Base-by-base conservation (phyloP, 2,113 vertebrate genomes). In the Peromyscus californicus region DNA sequence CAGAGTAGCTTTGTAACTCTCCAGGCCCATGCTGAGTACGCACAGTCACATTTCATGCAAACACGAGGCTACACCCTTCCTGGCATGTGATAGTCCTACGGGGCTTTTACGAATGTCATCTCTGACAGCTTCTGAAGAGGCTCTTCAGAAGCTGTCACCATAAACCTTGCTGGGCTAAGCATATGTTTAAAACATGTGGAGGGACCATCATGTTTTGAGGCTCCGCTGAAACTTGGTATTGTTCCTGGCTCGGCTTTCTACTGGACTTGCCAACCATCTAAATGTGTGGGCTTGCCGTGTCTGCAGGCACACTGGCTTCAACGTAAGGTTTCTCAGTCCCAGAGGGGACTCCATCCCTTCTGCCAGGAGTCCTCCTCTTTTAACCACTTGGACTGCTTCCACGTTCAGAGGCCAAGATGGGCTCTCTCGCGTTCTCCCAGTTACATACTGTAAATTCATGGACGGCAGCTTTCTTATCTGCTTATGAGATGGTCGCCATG, bases 131-230 rank as follows among this genome's bases (percentile, higher is more conserved):
- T 97, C 95, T 84, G 93, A 89, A 95, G 82, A 84, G 86, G 67
- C 69, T 96, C 96, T 84, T 96, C 94, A 98, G n/a, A n/a, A n/a
- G 94, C 96, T 98, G 97, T 97, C 89, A 84, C 54, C 74, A 54
- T 54, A 91, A 96, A 65, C 89, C 82, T 89, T 84, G 82, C 89
- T 84, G 94, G 74, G 86, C 78, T 95, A 93, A 97, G 86, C 97
- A 95, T 96, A 91, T 80, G 96, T 59, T 97, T 89, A 65, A 90
- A 97, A 96, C 95, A 94, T 96, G 98, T 91, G 96, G 90, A 72
- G 78, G 94, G 95, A 79, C 36, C 93, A 90, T 95, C 91, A 65
- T 94, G 63, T 24, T 94, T 31, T 57, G 82, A 95, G 89, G 83
- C 95, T 86, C 67, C 54, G n/a, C 61, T 70, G 91, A 95, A 86